These are phyloP conservation scores for Mimachlamys varia DNA, from an alignment of 2,888 invertebrate species.

Conservation along the genomic window DNA sequence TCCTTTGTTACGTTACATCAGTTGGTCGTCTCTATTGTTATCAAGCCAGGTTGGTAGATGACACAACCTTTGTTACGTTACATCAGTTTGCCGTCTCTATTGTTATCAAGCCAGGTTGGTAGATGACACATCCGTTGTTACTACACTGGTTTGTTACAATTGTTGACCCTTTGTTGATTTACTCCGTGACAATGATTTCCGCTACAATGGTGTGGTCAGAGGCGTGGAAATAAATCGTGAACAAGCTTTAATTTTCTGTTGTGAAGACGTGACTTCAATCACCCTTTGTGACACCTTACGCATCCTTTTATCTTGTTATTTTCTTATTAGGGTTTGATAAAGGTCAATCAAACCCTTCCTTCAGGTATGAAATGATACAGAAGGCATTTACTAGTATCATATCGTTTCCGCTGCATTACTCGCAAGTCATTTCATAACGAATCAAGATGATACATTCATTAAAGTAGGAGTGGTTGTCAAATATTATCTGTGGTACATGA, in stretches of 20 bases:
- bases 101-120: too few relatives aligned
- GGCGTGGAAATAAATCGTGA: background rate
- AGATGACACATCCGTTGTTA: too few relatives aligned
- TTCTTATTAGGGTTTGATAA: background rate
- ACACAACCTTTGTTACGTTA: too few relatives aligned
- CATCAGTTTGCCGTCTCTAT: too few relatives aligned
- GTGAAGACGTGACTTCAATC: background rate
- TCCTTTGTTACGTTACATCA: too few relatives aligned
- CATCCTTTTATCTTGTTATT: background rate
- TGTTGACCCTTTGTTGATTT: background rate
- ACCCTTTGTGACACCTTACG: background rate
- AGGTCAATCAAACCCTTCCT: background rate
- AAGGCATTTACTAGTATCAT: background rate
- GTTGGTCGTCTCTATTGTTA: too few relatives aligned
- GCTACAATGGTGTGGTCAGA: background rate
- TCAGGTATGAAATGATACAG: background rate
- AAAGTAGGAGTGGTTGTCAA: too few relatives aligned
- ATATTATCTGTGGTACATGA: too few relatives aligned
- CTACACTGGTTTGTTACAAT: background rate
- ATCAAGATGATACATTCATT: too few relatives aligned
- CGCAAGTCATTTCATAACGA: background rate
- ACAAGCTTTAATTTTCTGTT: background rate
- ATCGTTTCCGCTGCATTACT: background rate
- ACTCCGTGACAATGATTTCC: background rate
- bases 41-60: too few relatives aligned